phyloP scores from a whole-genome alignment of 2,113 vertebrate genomes.

The Zosterops hypoxanthus region DNA sequence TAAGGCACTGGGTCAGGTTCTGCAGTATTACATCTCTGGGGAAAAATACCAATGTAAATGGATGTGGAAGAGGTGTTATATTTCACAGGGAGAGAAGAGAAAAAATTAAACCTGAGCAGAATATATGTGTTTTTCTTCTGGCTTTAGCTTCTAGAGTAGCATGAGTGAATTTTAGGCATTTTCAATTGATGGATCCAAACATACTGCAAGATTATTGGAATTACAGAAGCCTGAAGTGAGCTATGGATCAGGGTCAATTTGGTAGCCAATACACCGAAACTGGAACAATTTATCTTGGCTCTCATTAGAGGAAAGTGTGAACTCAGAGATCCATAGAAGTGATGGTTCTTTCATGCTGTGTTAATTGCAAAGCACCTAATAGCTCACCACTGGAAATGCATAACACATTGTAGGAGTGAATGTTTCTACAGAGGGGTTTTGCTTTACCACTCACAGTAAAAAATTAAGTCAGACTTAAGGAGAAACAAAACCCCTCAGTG shows the following conservation, averaged over 20 bases:
- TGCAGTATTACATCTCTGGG: background rate
- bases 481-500: background rate
- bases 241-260: conserved; percentile 31
- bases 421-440: background rate
- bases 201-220: background rate
- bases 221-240: background rate
- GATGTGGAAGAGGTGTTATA: background rate
- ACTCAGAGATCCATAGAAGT: background rate
- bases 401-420: background rate
- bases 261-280: background rate
- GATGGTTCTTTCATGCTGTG: conserved; percentile 9
- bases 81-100: background rate
- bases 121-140: background rate
- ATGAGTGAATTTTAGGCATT: background rate
- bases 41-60: background rate
- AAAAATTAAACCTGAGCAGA: background rate
- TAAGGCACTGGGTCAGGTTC: background rate
- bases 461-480: background rate
- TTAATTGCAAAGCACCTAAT: conserved; percentile 43
- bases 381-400: conserved; percentile 47
- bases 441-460: background rate
- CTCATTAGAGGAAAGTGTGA: conserved; percentile 27
- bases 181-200: background rate
- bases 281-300: conserved; percentile 4
- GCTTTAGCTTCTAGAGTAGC: background rate